These are phyloP conservation scores for Pygmarrhopalites habei DNA, from an alignment of 1,140 invertebrate species.

Conservation along the genomic window DNA sequence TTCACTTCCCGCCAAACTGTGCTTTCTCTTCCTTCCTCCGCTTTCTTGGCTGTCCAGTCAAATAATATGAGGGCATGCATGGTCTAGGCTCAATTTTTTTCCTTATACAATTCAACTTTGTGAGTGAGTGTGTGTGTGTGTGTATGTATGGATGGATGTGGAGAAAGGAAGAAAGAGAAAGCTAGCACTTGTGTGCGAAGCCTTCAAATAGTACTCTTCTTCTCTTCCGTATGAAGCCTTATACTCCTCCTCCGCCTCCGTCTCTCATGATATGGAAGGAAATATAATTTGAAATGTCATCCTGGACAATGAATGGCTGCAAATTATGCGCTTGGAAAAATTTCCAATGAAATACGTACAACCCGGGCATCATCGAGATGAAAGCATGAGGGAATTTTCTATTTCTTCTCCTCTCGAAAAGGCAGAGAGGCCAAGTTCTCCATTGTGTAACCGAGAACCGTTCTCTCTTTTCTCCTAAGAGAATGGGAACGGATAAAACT, in stretches of 20 bases:
- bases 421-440: too few species aligned
- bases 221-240: neutral
- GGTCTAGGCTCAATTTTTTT: too few species aligned
- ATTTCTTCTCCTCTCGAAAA: too few species aligned
- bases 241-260: neutral
- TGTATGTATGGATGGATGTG: neutral
- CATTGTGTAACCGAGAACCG: too few species aligned
- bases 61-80: neutral
- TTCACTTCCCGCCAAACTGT: too few species aligned
- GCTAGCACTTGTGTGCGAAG: too few species aligned
- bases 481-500: too few species aligned
- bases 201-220: neutral
- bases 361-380: conserved; percentile 9
- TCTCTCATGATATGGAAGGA: too few species aligned
- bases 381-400: neutral
- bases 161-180: neutral
- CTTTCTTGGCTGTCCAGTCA: neutral
- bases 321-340: conserved; percentile 32
- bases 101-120: neutral
- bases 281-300: conserved; percentile 35
- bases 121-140: neutral
- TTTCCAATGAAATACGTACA: conserved; percentile 24
- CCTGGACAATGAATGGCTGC: conserved; percentile 28
- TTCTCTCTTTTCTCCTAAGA: too few species aligned
- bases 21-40: neutral